These are phyloP conservation scores for Aphelocoma californica DNA, from an alignment of 2,797 vertebrate genomes.

Conservation along the genomic window DNA sequence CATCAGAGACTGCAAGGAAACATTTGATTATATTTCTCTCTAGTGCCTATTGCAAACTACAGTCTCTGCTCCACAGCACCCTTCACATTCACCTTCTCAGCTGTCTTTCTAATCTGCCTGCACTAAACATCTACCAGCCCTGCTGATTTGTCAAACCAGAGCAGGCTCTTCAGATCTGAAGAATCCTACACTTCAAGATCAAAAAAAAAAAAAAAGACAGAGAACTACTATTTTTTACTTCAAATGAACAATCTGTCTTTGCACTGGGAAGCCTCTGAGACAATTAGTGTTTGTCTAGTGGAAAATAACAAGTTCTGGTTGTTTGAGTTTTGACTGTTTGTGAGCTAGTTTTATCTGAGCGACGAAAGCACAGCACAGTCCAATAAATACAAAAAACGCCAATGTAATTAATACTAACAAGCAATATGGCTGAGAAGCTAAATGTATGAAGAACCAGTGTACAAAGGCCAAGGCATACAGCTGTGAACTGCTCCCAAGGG, in stretches of 20 bases:
- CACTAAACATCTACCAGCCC: not conserved
- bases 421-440: not conserved
- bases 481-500: not conserved
- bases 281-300: not conserved
- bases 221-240: not conserved
- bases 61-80: not conserved
- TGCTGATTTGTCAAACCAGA: not conserved
- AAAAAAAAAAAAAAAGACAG: not conserved
- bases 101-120: not conserved
- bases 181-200: not conserved
- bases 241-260: not conserved
- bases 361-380: not conserved
- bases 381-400: not conserved
- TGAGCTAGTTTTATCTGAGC: not conserved
- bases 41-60: not conserved
- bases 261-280: not conserved
- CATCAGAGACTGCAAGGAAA: not conserved
- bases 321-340: not conserved
- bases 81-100: not conserved
- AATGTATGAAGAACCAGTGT: not conserved
- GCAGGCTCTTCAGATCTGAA: not conserved
- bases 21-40: not conserved
- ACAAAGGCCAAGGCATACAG: not conserved
- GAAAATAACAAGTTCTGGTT: not conserved
- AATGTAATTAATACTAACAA: not conserved